These are phyloP conservation scores for Peromyscus nudipes DNA, from an alignment of 2,797 vertebrate species.

Conservation along the genomic window DNA sequence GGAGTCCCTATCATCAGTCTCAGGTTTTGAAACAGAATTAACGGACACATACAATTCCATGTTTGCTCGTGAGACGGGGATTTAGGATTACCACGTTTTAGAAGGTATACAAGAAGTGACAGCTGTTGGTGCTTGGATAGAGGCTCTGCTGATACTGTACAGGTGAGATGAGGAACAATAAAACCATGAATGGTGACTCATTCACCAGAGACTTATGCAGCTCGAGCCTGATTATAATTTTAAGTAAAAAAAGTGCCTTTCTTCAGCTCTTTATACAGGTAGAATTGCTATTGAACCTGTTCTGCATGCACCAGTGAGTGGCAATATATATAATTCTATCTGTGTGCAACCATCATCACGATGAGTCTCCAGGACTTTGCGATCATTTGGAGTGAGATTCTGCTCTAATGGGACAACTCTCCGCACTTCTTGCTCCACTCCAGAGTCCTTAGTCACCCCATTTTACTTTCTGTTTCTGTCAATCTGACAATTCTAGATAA, in stretches of 20 bases:
- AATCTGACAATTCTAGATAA: not conserved
- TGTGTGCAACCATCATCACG: not conserved
- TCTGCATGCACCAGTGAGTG: not conserved
- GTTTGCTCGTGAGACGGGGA: not conserved
- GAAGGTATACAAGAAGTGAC: not conserved
- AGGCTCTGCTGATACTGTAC: not conserved
- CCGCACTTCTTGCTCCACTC: not conserved
- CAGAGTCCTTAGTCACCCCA: not conserved
- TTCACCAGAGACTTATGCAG: not conserved
- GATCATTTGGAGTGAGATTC: not conserved
- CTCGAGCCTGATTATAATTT: not conserved
- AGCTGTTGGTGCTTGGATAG: not conserved
- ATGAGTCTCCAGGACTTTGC: not conserved
- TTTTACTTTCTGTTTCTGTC: not conserved
- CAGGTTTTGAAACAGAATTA: slow-evolving; percentile 10
- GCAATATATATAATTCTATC: not conserved
- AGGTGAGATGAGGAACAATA: not conserved
- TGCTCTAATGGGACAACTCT: not conserved
- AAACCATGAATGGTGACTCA: not conserved
- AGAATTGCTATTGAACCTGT: not conserved
- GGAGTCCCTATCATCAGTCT: not conserved
- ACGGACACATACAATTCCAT: not conserved
- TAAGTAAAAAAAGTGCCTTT: slow-evolving; percentile 1
- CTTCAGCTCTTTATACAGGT: not conserved
- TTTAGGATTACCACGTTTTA: slow-evolving; percentile 56